Conservation (phyloP, 2,113 vertebrate species). For the Amphiprion percula region DNA sequence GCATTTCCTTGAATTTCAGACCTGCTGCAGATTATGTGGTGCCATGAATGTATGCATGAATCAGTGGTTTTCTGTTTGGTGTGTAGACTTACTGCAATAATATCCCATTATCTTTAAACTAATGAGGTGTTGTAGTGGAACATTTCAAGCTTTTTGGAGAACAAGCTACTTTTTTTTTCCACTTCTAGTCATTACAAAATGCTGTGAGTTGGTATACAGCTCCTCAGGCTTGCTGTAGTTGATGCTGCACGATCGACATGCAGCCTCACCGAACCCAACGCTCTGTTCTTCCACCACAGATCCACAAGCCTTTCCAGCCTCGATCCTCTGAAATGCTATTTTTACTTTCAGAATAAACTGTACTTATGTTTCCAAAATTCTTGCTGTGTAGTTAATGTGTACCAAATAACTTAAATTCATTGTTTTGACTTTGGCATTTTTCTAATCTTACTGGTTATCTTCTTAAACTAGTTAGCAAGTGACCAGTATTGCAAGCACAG, state of each 20-base stretch:
- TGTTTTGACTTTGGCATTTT: neutral
- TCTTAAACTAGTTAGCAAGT: neutral
- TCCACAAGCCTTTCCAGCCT: neutral
- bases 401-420: neutral
- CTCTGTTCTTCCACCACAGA: neutral
- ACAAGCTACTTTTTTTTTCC: neutral
- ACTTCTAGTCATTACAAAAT: neutral
- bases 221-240: neutral
- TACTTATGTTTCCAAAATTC: neutral
- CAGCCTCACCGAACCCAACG: neutral
- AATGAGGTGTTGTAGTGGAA: neutral
- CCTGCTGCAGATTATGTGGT: neutral
- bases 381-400: neutral
- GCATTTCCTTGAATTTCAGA: no score
- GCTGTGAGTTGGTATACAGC: neutral
- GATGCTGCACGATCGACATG: neutral
- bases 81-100: neutral
- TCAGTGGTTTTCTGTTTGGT: neutral
- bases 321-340: neutral
- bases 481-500: no score
- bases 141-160: neutral
- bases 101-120: neutral
- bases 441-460: neutral
- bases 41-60: neutral
- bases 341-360: conserved; percentile 19